Conservation (phyloP, 2,113 vertebrate species). For the Circaetus gallicus region DNA sequence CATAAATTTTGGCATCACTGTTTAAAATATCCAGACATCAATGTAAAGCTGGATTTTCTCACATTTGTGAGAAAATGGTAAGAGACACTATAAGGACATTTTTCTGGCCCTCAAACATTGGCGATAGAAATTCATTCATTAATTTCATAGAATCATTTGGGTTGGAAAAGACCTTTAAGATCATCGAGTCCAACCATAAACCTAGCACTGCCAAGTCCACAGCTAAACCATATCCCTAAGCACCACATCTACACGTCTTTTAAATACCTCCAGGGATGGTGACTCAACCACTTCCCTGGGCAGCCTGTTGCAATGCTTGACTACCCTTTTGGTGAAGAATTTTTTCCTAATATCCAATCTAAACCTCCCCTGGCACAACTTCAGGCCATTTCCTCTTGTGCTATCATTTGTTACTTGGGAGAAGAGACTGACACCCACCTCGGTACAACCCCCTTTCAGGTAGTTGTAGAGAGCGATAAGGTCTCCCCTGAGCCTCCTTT, state of each 20-base stretch:
- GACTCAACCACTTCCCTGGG: background rate
- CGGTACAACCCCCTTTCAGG: background rate
- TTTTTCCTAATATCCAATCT: background rate
- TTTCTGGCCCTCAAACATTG: background rate
- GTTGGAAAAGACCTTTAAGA: background rate
- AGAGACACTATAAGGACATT: background rate
- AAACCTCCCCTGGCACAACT: background rate
- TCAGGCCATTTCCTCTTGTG: background rate
- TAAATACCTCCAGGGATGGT: background rate
- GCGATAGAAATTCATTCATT: background rate
- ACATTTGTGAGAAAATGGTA: background rate
- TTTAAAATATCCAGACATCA: background rate
- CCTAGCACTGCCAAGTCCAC: background rate
- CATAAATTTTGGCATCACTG: background rate
- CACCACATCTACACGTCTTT: background rate
- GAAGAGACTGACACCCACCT: background rate
- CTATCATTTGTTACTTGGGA: too few species aligned
- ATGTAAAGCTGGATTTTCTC: background rate
- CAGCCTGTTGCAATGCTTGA: background rate
- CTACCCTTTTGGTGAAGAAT: background rate
- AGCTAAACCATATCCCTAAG: background rate
- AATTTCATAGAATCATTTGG: background rate
- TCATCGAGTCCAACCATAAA: background rate
- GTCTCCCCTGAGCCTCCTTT: background rate
- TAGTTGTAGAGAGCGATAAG: background rate